Percentiles rank a stretch among this genome's conserved stretches.
Evolutionary conservation across 2,888 invertebrate species (phyloP).

Genomic region (Caenorhabditis plicata): DNA sequence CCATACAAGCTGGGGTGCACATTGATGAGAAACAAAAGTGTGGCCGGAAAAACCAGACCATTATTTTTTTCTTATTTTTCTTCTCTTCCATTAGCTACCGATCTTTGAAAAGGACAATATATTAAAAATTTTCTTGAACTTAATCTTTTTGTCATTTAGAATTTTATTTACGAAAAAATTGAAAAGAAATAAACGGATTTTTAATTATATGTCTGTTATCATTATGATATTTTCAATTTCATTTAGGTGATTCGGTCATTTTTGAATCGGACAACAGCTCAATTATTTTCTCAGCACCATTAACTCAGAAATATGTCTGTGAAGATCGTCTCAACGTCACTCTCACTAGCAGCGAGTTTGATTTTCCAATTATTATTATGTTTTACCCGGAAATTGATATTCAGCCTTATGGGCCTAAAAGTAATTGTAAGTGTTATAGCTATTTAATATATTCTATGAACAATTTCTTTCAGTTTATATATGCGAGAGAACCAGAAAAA

Average conservation of each 20-base stretch:
- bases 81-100: too few relatives aligned
- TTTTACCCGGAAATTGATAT: slow-evolving; percentile 59
- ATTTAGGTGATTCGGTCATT: slow-evolving; percentile 35
- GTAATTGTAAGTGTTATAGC: slow-evolving; percentile 48
- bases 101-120: too few relatives aligned
- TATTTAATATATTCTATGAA: background rate
- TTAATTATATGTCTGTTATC: too few relatives aligned
- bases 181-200: too few relatives aligned
- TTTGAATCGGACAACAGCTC: slow-evolving; percentile 54
- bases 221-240: too few relatives aligned
- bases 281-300: slow-evolving; percentile 52
- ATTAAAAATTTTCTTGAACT: too few relatives aligned
- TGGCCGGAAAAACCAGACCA: too few relatives aligned
- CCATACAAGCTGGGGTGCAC: too few relatives aligned
- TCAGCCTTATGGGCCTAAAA: slow-evolving; percentile 57
- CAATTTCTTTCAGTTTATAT: slow-evolving; percentile 51
- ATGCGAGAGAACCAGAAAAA: slow-evolving; percentile 58
- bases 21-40: too few relatives aligned
- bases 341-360: slow-evolving; percentile 44
- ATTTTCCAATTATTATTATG: slow-evolving; percentile 50
- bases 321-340: slow-evolving; percentile 60
- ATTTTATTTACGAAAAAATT: too few relatives aligned
- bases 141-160: too few relatives aligned
- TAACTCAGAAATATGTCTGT: slow-evolving; percentile 60
- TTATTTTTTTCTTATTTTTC: too few relatives aligned